These are phyloP conservation scores for Taeniopygia guttata DNA, from an alignment of 2,797 vertebrate species.

Conservation along the genomic window DNA sequence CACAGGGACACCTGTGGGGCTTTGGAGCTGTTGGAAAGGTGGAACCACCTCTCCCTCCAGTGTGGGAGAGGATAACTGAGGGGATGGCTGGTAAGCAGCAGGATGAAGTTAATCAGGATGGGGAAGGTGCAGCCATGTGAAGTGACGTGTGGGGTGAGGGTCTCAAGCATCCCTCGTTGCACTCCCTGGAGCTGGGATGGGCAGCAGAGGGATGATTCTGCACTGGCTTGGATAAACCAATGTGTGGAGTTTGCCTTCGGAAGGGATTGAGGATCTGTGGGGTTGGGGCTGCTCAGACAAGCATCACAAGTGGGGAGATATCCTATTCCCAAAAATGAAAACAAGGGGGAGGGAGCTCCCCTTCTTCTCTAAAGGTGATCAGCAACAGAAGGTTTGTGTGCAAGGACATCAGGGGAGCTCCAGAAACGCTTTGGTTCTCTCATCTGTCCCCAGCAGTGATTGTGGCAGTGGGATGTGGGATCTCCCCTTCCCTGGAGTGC, in stretches of 20 bases:
- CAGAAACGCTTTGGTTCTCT: neutral
- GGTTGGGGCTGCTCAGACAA: neutral
- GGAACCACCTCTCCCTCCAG: neutral
- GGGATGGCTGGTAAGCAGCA: neutral
- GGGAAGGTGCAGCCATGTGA: neutral
- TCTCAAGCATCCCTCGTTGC: fast-evolving
- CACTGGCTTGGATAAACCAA: neutral
- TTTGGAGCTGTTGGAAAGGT: neutral
- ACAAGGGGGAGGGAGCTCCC: fast-evolving
- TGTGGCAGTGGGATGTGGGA: no score
- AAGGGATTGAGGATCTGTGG: fast-evolving
- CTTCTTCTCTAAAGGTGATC: neutral
- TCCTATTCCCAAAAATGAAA: neutral
- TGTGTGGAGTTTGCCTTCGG: neutral
- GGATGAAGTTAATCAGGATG: neutral
- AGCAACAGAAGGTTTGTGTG: neutral
- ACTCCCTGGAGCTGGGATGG: neutral
- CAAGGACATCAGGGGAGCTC: fast-evolving
- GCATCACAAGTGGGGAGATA: neutral
- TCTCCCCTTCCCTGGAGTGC: neutral
- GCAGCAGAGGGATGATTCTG: neutral
- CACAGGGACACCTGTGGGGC: fast-evolving
- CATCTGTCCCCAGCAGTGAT: neutral
- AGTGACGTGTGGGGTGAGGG: neutral
- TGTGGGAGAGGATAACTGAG: neutral